A percentile compares a stretch with the other conserved stretches of the same genome.
These are phyloP conservation scores for Orchesella cincta DNA, from an alignment of 1,140 invertebrate genomes.

Conservation along the genomic window DNA sequence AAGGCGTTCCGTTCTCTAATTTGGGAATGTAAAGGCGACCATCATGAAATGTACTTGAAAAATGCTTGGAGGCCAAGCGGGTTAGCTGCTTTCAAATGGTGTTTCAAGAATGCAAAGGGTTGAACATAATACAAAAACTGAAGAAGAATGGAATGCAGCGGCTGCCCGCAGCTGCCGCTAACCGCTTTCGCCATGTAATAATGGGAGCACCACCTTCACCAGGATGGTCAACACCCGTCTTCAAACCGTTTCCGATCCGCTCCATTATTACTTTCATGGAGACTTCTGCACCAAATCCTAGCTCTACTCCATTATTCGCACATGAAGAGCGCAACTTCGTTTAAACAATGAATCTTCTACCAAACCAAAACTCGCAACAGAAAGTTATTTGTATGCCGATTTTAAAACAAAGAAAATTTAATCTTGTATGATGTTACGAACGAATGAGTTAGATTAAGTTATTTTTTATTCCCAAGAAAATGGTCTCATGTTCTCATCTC, in stretches of 20 bases:
- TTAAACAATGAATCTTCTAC: too few species aligned
- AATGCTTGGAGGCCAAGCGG: conserved; percentile 26
- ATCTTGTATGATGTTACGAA: too few species aligned
- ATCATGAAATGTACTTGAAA: too few species aligned
- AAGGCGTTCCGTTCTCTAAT: too few species aligned
- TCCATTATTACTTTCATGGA: conserved; percentile 45
- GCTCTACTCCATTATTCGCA: background rate
- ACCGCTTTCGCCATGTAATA: conserved; percentile 17
- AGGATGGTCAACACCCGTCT: background rate
- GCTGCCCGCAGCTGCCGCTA: background rate
- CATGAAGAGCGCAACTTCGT: conserved; percentile 36
- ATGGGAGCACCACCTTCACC: background rate
- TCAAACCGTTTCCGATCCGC: conserved; percentile 38
- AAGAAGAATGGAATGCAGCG: conserved; percentile 29
- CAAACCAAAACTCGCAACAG: too few species aligned
- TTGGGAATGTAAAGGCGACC: too few species aligned
- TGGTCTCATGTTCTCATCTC: too few species aligned
- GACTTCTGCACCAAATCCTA: background rate
- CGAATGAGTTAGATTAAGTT: too few species aligned
- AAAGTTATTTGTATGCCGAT: too few species aligned
- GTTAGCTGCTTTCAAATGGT: conserved; percentile 46
- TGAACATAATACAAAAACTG: conserved; percentile 42
- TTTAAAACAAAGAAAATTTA: too few species aligned
- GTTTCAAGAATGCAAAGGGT: conserved; percentile 45
- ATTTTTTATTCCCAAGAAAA: too few species aligned